phyloP scores from a whole-genome alignment of 2,113 vertebrate genomes.

The Mola mola region DNA sequence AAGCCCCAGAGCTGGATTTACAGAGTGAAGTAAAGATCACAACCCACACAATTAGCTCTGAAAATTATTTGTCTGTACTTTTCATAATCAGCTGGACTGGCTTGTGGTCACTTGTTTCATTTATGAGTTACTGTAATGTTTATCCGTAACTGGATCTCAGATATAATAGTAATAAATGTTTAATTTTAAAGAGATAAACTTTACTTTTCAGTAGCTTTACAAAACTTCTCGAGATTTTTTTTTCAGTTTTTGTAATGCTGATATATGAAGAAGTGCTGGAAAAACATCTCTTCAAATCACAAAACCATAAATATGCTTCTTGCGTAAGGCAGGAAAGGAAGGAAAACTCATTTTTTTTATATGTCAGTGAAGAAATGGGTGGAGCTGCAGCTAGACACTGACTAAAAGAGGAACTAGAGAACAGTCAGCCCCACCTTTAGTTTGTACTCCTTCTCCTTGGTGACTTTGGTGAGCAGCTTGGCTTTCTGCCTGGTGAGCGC shows the following conservation, averaged over 20 bases:
- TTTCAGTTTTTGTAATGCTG: too few species aligned
- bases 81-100: background rate
- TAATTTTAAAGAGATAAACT: background rate
- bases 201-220: too few species aligned
- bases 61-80: too few species aligned
- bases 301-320: too few species aligned
- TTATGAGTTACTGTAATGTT: too few species aligned
- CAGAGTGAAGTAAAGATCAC: background rate
- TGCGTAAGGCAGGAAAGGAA: too few species aligned
- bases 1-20: constrained; percentile 37
- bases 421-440: constrained; percentile 85
- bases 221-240: too few species aligned
- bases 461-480: constrained; percentile 97
- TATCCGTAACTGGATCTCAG: background rate
- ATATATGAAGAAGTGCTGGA: too few species aligned
- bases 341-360: too few species aligned
- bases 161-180: background rate
- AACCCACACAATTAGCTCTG: background rate
- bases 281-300: too few species aligned
- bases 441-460: constrained; percentile 97
- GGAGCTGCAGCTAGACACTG: background rate
- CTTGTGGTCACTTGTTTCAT: too few species aligned
- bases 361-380: too few species aligned
- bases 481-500: constrained; percentile 95
- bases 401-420: background rate